These are phyloP conservation scores for Leptodirus hochenwartii DNA, from an alignment of 2,888 invertebrate species.

Conservation along the genomic window DNA sequence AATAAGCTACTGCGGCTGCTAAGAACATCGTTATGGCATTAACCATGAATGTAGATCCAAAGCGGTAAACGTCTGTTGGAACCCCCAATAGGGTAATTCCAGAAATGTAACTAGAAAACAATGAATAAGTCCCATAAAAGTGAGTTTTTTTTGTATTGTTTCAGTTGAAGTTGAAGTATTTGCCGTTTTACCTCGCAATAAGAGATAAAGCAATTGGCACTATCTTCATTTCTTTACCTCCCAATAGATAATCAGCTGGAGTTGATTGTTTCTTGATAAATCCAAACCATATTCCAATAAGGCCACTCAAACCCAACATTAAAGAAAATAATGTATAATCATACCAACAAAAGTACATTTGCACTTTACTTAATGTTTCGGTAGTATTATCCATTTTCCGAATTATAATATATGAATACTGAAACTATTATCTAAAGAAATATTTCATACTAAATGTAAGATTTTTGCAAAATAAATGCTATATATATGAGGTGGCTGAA, in stretches of 20 bases:
- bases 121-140: too few species aligned
- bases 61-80: slow-evolving; percentile 55
- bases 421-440: too few species aligned
- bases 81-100: slow-evolving; percentile 56
- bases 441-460: too few species aligned
- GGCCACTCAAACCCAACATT: slow-evolving; percentile 15
- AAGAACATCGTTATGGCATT: slow-evolving; percentile 26
- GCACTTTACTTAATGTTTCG: too few species aligned
- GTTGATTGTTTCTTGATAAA: slow-evolving; percentile 33
- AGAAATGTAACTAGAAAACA: slow-evolving; percentile 51
- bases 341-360: slow-evolving; percentile 16
- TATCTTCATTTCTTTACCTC: slow-evolving; percentile 47
- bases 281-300: slow-evolving; percentile 27
- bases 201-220: slow-evolving; percentile 52
- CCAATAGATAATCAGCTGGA: slow-evolving; percentile 46
- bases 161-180: too few species aligned
- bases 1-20: slow-evolving; percentile 15
- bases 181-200: slow-evolving; percentile 38
- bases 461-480: too few species aligned
- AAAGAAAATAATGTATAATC: slow-evolving; percentile 15
- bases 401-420: too few species aligned
- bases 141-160: too few species aligned
- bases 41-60: slow-evolving; percentile 44
- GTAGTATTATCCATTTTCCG: too few species aligned
- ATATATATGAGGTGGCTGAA: too few species aligned